Conservation (phyloP, 1,140 invertebrate genomes). For the Drosophila seguyi region DNA sequence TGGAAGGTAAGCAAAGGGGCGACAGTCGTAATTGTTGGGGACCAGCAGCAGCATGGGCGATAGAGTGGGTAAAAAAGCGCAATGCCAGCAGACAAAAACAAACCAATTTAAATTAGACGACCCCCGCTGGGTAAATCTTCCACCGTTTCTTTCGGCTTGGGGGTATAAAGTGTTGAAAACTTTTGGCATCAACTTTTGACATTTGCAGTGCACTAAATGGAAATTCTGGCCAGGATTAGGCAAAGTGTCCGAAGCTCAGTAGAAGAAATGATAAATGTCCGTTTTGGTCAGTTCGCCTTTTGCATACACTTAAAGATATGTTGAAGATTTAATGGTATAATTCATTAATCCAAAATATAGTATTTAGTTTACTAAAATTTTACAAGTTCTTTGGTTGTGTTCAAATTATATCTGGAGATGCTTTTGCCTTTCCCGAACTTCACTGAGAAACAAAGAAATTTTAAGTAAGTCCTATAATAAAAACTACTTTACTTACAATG, state of each 20-base stretch:
- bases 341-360: background rate
- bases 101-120: constrained; percentile 83
- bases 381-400: background rate
- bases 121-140: constrained; percentile 17
- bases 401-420: background rate
- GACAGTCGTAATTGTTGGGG: constrained; percentile 73
- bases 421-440: background rate
- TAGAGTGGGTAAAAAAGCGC: constrained; percentile 67
- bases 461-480: too few species aligned
- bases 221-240: constrained; percentile 47
- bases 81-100: constrained; percentile 81
- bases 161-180: constrained; percentile 67
- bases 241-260: constrained; percentile 6
- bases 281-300: constrained; percentile 23
- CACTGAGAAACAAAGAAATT: too few species aligned
- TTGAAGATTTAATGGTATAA: background rate
- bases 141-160: constrained; percentile 21
- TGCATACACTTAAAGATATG: background rate
- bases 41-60: constrained; percentile 18
- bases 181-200: constrained; percentile 75
- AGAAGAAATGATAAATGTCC: constrained; percentile 70
- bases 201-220: constrained; percentile 79
- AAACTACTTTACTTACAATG: too few species aligned
- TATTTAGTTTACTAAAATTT: too few species aligned
- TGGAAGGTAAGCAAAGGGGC: constrained; percentile 28